Conservation (phyloP, 2,797 vertebrate genomes). For the Alectoris magna region DNA sequence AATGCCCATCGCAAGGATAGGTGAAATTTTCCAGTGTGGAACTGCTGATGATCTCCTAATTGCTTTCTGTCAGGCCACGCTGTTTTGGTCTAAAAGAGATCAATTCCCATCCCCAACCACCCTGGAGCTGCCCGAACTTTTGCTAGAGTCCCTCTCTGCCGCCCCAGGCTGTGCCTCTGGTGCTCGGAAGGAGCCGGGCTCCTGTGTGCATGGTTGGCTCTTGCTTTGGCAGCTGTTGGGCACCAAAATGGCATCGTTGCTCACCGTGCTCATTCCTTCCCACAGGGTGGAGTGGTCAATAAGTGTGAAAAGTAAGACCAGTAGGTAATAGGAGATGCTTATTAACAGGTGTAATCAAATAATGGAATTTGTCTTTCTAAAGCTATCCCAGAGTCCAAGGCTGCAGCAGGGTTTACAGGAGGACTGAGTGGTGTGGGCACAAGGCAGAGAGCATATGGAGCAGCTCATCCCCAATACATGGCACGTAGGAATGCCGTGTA, state of each 20-base stretch:
- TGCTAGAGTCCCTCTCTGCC: background rate
- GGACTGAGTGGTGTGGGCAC: no score
- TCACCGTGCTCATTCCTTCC: background rate
- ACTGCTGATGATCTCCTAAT: background rate
- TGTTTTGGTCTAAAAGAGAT: background rate
- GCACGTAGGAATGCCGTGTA: no score
- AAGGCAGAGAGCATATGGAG: no score
- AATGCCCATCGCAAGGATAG: background rate
- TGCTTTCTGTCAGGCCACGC: background rate
- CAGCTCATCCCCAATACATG: no score
- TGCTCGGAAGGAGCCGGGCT: accelerated
- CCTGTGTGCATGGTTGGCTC: no score
- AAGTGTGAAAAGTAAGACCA: background rate
- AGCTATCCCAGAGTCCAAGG: background rate
- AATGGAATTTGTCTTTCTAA: background rate
- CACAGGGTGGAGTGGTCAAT: background rate
- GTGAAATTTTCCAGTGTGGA: background rate
- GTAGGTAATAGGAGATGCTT: background rate
- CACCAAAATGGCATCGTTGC: background rate
- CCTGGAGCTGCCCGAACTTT: background rate
- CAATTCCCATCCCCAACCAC: background rate
- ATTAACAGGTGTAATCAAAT: background rate
- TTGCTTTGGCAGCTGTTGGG: background rate
- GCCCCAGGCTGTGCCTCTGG: background rate
- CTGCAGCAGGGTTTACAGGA: no score